Evolutionary conservation across 1,140 invertebrate species (phyloP).

Genomic region (Trialeurodes vaporariorum): DNA sequence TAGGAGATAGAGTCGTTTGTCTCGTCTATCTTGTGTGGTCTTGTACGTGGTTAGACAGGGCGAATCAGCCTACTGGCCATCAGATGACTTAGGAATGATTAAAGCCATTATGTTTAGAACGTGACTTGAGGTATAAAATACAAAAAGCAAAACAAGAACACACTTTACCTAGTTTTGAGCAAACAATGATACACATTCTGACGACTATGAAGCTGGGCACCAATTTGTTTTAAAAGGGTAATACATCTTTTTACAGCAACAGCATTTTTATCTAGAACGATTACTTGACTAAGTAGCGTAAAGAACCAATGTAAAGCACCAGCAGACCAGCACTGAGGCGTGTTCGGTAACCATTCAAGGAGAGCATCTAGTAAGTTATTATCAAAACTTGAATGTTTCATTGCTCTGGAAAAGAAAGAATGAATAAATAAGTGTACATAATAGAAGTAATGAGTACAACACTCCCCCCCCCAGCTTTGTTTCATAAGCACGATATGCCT

Average conservation of each 20-base stretch:
- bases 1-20: too few species aligned
- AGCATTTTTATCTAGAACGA: constrained; percentile 47
- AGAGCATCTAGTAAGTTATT: constrained; percentile 51
- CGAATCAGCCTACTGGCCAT: too few species aligned
- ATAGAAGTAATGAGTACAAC: too few species aligned
- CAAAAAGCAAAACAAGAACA: too few species aligned
- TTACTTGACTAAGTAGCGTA: constrained; percentile 56
- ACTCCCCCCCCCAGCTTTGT: too few species aligned
- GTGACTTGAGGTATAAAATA: too few species aligned
- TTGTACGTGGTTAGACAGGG: too few species aligned
- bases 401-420: neutral
- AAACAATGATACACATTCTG: constrained; percentile 66
- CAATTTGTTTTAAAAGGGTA: constrained; percentile 51
- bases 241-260: constrained; percentile 44
- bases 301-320: constrained; percentile 79
- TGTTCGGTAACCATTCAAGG: constrained; percentile 52
- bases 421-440: too few species aligned
- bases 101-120: too few species aligned
- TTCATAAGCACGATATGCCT: too few species aligned
- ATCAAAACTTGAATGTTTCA: constrained; percentile 38
- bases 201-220: constrained; percentile 54
- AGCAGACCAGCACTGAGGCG: constrained; percentile 53
- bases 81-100: too few species aligned
- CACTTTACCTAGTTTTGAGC: constrained; percentile 63
- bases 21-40: too few species aligned